Evolutionary conservation across 2,113 vertebrate species (phyloP).

Genomic region (Trematomus loennbergii): DNA sequence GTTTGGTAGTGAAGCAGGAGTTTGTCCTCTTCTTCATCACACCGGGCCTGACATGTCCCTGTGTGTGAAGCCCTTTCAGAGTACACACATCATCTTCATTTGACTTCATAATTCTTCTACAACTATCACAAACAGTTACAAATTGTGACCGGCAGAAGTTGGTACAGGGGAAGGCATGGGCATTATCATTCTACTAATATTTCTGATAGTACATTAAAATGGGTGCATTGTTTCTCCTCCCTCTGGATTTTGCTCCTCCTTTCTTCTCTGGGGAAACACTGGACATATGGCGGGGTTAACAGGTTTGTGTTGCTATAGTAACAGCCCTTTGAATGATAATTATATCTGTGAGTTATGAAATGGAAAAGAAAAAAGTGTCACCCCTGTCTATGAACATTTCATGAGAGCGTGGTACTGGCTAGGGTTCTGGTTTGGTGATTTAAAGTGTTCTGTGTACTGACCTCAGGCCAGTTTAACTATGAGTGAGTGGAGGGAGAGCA

Average conservation of each 20-base stretch:
- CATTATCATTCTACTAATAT: neutral
- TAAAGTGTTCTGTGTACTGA: neutral
- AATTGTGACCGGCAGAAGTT: neutral
- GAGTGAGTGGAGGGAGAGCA: neutral
- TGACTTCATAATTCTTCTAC: neutral
- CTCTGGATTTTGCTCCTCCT: neutral
- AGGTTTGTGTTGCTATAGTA: slow-evolving; percentile 67
- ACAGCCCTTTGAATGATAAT: slow-evolving; percentile 56
- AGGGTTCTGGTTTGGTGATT: neutral
- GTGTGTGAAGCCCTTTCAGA: neutral
- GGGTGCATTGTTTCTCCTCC: neutral
- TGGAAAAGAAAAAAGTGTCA: neutral
- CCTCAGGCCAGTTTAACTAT: neutral
- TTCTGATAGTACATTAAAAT: neutral
- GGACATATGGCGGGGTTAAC: slow-evolving; percentile 39
- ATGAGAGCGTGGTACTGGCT: neutral
- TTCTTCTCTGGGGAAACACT: slow-evolving; percentile 19
- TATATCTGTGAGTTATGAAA: slow-evolving; percentile 27
- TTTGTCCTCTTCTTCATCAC: neutral
- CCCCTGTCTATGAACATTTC: neutral
- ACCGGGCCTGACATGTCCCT: neutral
- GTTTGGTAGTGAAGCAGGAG: slow-evolving; percentile 13
- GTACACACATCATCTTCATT: neutral
- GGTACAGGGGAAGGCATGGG: neutral
- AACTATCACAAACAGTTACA: neutral